phyloP scores from a whole-genome alignment of 23 tunicate genomes.

The Botrylloides violaceus region DNA sequence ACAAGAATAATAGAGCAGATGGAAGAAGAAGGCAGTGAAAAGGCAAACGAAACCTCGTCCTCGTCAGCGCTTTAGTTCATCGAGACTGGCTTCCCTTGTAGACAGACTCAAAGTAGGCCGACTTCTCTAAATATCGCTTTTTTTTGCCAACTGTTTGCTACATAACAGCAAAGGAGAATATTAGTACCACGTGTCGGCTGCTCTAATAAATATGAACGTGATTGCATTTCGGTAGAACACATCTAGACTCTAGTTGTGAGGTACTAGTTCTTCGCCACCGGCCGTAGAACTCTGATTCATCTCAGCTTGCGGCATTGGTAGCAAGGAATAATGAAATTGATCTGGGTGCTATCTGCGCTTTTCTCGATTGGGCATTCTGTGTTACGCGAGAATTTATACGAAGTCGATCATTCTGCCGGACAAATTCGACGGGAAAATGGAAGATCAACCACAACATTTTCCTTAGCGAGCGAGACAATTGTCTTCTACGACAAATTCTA shows the following conservation, averaged over 20 bases:
- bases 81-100: background rate
- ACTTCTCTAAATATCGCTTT: too few species aligned
- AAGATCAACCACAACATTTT: constrained; percentile 34
- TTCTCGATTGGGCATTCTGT: constrained; percentile 35
- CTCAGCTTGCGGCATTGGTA: background rate
- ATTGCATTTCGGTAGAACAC: background rate
- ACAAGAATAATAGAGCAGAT: too few species aligned
- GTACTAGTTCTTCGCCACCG: background rate
- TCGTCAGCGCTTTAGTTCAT: too few species aligned
- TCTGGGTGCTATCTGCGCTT: constrained; percentile 21
- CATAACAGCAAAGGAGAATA: too few species aligned
- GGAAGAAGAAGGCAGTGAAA: too few species aligned
- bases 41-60: too few species aligned
- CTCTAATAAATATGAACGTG: background rate
- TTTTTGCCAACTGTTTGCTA: too few species aligned
- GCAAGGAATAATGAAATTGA: background rate
- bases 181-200: background rate
- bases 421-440: constrained; percentile 30
- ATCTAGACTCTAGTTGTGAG: background rate
- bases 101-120: background rate
- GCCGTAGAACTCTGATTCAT: background rate
- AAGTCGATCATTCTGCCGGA: background rate
- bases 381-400: constrained; percentile 48
- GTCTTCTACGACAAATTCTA: constrained; percentile 70
- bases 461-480: constrained; percentile 35